Conservation (phyloP, 2,113 vertebrate species). For the Sprattus sprattus region DNA sequence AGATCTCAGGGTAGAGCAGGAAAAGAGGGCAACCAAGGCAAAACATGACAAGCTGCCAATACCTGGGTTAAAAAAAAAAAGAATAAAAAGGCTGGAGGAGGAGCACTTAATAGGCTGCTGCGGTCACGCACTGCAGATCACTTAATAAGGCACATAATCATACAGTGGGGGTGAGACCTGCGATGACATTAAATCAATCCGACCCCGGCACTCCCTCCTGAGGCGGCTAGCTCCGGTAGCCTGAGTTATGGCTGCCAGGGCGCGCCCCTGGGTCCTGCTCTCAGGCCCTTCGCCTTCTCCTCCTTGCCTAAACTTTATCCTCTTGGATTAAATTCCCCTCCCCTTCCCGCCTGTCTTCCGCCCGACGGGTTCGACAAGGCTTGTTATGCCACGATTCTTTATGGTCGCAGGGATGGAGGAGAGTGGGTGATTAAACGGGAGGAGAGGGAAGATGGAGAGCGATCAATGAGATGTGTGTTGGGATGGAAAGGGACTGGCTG, state of each 20-base stretch:
- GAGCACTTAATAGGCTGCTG: constrained; percentile 48
- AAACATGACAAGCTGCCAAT: background rate
- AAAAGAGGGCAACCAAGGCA: background rate
- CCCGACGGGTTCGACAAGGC: constrained; percentile 52
- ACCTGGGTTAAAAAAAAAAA: background rate
- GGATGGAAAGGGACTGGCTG: constrained; percentile 27
- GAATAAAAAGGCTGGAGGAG: constrained; percentile 18
- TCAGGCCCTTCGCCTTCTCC: constrained; percentile 44
- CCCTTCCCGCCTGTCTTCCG: background rate
- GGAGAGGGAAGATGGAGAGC: constrained; percentile 27
- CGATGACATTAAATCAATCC: constrained; percentile 57
- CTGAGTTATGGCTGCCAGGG: constrained; percentile 56
- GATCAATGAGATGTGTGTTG: constrained; percentile 41
- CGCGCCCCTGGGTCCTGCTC: constrained; percentile 48
- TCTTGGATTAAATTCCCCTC: constrained; percentile 53
- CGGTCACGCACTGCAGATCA: constrained; percentile 54
- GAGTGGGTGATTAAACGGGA: constrained; percentile 46
- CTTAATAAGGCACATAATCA: constrained; percentile 59
- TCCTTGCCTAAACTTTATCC: constrained; percentile 52
- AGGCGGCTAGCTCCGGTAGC: constrained; percentile 33
- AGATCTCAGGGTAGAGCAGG: background rate
- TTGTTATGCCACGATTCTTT: constrained; percentile 21
- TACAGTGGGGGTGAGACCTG: constrained; percentile 50
- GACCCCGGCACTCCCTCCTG: constrained; percentile 42
- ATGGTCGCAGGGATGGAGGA: background rate